A percentile compares a stretch with the other conserved stretches of the same genome.
Conservation (phyloP, 2,113 vertebrate species). For the Proteles cristata region DNA sequence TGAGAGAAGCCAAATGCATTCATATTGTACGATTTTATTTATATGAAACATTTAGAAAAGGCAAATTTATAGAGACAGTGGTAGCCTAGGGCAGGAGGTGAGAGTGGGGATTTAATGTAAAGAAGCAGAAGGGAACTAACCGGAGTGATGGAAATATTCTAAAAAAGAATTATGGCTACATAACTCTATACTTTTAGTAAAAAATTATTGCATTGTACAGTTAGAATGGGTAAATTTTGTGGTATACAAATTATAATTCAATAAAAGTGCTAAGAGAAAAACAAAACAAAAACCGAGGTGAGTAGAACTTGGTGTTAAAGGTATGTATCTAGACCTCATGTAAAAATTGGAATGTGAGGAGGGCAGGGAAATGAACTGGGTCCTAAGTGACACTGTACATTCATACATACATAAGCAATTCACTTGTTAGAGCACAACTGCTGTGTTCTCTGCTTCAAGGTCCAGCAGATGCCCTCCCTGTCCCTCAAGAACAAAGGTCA, state of each 20-base stretch:
- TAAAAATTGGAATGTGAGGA: not conserved
- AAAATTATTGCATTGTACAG: not conserved
- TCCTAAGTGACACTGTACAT: not conserved
- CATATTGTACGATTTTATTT: not conserved
- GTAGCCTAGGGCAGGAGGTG: not conserved
- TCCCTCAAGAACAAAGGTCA: not conserved
- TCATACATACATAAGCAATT: not conserved
- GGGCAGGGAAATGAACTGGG: not conserved
- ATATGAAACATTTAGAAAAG: not conserved
- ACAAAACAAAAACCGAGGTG: not conserved
- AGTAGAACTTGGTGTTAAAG: not conserved
- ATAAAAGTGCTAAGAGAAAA: not conserved
- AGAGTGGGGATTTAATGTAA: not conserved
- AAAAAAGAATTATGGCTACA: not conserved
- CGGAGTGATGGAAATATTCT: not conserved
- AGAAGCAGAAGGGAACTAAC: not conserved
- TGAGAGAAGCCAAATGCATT: conserved; percentile 13
- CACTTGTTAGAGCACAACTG: not conserved
- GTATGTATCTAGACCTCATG: not conserved
- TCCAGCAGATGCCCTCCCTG: not conserved
- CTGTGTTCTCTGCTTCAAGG: not conserved
- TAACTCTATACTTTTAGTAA: conserved; percentile 5
- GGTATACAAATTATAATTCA: not conserved
- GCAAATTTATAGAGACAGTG: conserved; percentile 14
- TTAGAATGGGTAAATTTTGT: conserved; percentile 11